Evolutionary conservation across 2,113 vertebrate species (phyloP).

Genomic region (Saguinus midas): DNA sequence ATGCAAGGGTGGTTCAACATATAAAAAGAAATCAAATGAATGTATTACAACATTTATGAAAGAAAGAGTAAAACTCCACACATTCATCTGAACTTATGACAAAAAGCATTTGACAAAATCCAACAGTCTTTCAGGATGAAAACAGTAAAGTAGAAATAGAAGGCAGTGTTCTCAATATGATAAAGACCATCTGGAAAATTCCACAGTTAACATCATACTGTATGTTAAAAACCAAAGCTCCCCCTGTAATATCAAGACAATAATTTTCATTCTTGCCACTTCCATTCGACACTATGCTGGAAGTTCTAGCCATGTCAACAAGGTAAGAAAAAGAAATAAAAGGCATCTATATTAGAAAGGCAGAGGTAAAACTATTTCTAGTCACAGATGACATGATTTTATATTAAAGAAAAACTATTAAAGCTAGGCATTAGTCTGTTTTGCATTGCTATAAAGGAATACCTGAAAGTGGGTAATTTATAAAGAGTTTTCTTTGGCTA

Average conservation of each 20-base stretch:
- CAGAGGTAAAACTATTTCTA: background rate
- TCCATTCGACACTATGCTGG: background rate
- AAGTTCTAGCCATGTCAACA: background rate
- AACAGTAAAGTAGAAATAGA: background rate
- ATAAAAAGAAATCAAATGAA: background rate
- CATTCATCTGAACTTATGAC: background rate
- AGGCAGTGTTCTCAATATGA: background rate
- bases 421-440: background rate
- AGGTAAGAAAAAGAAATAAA: background rate
- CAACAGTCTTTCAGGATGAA: background rate
- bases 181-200: background rate
- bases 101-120: background rate
- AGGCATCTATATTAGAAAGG: background rate
- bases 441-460: too few species aligned
- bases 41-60: background rate
- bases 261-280: background rate
- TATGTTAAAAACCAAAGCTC: background rate
- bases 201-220: background rate
- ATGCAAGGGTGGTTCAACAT: background rate
- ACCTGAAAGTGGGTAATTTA: too few species aligned
- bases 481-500: too few species aligned
- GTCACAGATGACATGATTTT: background rate
- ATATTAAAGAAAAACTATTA: background rate
- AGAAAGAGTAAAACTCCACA: background rate
- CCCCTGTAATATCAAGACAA: background rate